phyloP scores from a whole-genome alignment of 2,797 vertebrate species.

The Squalus acanthias region DNA sequence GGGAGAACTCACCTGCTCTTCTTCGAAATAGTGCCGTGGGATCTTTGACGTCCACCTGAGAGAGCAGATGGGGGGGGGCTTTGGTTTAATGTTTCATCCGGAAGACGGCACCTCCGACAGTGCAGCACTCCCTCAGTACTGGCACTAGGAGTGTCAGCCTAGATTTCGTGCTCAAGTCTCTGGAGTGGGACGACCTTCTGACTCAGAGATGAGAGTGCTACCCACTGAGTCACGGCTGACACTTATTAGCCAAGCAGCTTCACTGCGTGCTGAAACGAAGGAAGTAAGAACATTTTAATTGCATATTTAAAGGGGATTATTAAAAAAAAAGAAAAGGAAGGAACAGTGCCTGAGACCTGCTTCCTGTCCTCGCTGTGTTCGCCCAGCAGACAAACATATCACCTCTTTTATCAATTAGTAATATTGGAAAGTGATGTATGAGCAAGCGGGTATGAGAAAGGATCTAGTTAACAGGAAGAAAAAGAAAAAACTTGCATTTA shows the following conservation, averaged over 20 bases:
- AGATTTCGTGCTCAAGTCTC: background rate
- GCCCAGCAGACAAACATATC: background rate
- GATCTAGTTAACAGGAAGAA: background rate
- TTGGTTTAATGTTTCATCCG: background rate
- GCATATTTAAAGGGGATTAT: constrained; percentile 19
- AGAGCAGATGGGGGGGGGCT: background rate
- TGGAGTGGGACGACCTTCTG: background rate
- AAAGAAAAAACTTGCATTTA: too few relatives aligned
- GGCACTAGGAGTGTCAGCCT: background rate
- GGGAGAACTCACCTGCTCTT: background rate
- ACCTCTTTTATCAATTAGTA: background rate
- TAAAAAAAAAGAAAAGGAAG: background rate
- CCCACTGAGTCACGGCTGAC: background rate
- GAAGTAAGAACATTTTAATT: background rate
- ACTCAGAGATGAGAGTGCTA: background rate
- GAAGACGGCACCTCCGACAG: background rate
- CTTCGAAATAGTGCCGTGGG: background rate
- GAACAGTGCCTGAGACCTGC: background rate
- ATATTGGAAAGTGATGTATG: background rate
- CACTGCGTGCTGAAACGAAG: background rate
- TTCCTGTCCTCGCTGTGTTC: background rate
- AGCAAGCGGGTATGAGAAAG: background rate
- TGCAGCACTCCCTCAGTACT: background rate
- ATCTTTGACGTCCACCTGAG: background rate
- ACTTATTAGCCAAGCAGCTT: background rate